These are phyloP conservation scores for Oryzias dopingdopingensis DNA, from an alignment of 2,797 vertebrate species.

Conservation along the genomic window DNA sequence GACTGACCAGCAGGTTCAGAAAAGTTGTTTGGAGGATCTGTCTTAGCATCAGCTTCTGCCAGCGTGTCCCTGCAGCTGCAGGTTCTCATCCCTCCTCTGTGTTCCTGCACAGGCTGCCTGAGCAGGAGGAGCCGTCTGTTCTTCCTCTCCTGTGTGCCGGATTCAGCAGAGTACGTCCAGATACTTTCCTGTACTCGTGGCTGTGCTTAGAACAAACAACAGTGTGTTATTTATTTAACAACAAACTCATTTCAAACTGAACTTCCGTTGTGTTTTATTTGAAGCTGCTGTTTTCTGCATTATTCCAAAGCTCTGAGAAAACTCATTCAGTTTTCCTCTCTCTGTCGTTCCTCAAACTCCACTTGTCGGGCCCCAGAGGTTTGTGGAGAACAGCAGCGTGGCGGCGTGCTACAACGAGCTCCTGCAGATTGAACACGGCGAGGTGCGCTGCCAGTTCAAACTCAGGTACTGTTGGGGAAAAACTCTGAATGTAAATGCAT, in stretches of 20 bases:
- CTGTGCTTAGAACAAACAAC: conserved; percentile 19
- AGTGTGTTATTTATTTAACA: conserved; percentile 1
- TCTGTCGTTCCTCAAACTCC: conserved; percentile 25
- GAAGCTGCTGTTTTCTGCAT: conserved; percentile 13
- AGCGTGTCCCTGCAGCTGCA: conserved; percentile 14
- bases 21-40: background rate
- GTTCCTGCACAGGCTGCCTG: conserved; percentile 74
- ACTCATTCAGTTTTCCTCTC: conserved; percentile 31
- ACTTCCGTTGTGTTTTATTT: conserved; percentile 21
- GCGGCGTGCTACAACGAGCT: conserved; percentile 94
- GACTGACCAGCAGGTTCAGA: too few relatives aligned
- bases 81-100: conserved; percentile 42
- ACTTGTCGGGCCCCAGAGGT: conserved; percentile 78
- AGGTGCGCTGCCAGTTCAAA: conserved; percentile 94
- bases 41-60: conserved; percentile 1
- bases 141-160: conserved; percentile 90
- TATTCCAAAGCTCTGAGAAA: conserved; percentile 17
- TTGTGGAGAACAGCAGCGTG: conserved; percentile 88
- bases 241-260: background rate
- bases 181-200: conserved; percentile 1
- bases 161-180: conserved; percentile 87
- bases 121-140: conserved; percentile 88
- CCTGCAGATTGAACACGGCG: conserved; percentile 89
- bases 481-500: too few relatives aligned
- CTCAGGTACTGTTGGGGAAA: conserved; percentile 79